Evolutionary conservation across 2,113 vertebrate species (phyloP).

Genomic region (Phylloscopus whistleri): DNA sequence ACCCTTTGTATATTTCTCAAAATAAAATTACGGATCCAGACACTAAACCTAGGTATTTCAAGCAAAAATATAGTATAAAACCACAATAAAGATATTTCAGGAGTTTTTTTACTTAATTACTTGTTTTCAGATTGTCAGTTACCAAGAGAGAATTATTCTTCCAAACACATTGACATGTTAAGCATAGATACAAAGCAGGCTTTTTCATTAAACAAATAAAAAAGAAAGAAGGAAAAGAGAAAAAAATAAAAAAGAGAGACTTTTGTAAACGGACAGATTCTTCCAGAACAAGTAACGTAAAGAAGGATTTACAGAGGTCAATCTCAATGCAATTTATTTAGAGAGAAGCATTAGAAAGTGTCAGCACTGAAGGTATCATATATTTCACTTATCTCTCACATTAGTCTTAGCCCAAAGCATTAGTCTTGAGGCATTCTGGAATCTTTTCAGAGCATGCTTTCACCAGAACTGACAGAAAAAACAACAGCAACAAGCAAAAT

Average conservation of each 20-base stretch:
- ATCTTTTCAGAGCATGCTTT: background rate
- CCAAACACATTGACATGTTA: background rate
- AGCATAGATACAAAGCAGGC: background rate
- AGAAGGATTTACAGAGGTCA: background rate
- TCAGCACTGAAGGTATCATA: background rate
- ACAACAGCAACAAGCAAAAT: background rate
- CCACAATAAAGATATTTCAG: background rate
- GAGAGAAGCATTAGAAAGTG: background rate
- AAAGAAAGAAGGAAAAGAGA: background rate
- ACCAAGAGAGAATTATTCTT: background rate
- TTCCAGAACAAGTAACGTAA: background rate
- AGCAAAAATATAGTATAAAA: background rate
- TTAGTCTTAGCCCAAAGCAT: background rate
- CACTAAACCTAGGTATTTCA: background rate
- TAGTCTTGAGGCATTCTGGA: background rate
- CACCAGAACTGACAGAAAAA: background rate
- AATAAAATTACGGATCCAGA: background rate
- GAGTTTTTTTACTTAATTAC: background rate
- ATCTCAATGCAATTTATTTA: background rate
- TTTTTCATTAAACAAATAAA: background rate
- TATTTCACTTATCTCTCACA: background rate
- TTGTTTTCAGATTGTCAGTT: background rate
- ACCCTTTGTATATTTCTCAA: background rate
- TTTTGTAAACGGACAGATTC: background rate
- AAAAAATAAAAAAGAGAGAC: background rate